Evolutionary conservation across 2,113 vertebrate species (phyloP), one percentile per base, ranked within the genome.

Genomic region (Microcebus tavaratra): DNA sequence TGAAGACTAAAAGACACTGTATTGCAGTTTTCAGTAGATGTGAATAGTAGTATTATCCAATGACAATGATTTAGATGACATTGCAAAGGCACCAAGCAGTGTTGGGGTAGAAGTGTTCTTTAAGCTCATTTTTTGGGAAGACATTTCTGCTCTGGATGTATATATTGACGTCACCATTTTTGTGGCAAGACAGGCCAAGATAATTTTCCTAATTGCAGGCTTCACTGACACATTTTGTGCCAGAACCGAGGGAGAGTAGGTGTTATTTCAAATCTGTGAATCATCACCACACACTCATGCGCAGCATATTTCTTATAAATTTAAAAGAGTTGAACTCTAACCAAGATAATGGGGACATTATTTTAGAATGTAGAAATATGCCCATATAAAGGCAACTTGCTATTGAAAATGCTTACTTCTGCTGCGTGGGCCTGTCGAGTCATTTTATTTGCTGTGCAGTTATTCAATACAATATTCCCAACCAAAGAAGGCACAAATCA

Each of bases 141-240:
- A 63, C 10, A 45, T 83, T 96, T 92, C 70, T 90, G 39, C 59
- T 92, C 70, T 90, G 84, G 48, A 70, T 96, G 65, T 90, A 55
- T 90, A 78, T 96, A 89, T 36, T 97, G 82, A 96, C 45, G 29
- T 97, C 92, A 94, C 73, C 72, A 94, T 95, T 90, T 96, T 88
- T 59, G 65, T 91, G 94, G 90, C 79, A 97, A 96, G 92, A 95
- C 72, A 89, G 75, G 70, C 86, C 57, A 92, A 96, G 95, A 86
- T 93, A 97, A 91, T 98, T 97, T 97, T 95, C 86, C 83, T 97
- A 95, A 98, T 98, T 97, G 84, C 81, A 98, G 96, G 85, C 97
- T 96, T 95, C 96, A 73, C 92, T 87, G 96, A 97, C 96, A 97
- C 92, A 94, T 96, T 97, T 95, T 79, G 73, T 97, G 88, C 96